A percentile compares a stretch with the other conserved stretches of the same genome.
These are phyloP conservation scores for Anarsia innoxiella DNA, from an alignment of 2,888 invertebrate species.

Conservation along the genomic window DNA sequence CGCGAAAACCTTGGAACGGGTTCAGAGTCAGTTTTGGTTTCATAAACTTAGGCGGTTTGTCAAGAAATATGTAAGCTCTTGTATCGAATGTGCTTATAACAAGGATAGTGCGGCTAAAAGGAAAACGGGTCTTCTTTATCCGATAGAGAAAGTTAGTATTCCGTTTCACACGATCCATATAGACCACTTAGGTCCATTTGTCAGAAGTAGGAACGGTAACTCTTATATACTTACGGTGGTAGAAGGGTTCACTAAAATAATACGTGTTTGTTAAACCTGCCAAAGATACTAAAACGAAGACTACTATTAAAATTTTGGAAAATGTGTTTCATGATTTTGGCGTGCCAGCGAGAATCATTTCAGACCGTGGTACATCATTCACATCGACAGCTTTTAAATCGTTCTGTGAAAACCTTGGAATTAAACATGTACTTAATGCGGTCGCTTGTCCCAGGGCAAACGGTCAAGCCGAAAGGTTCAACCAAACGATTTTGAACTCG, in stretches of 20 bases:
- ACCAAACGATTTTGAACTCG: too few species aligned
- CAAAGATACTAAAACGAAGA: conserved; percentile 9
- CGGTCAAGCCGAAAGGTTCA: too few species aligned
- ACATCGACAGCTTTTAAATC: too few species aligned
- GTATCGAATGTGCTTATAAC: conserved; percentile 12
- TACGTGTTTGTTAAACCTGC: conserved; percentile 29
- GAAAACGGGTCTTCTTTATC: conserved; percentile 3
- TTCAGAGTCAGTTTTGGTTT: conserved; percentile 6
- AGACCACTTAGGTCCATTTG: conserved; percentile 46
- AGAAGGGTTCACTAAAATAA: conserved; percentile 42
- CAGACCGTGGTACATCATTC: too few species aligned
- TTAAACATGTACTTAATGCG: too few species aligned
- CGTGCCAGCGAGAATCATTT: conserved; percentile 9
- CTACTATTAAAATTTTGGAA: conserved; percentile 5
- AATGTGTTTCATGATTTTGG: conserved; percentile 15
- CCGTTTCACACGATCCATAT: conserved; percentile 45
- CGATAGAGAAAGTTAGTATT: conserved; percentile 34
- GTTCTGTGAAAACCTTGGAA: too few species aligned
- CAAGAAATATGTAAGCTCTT: too few species aligned
- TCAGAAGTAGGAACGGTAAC: conserved; percentile 30
- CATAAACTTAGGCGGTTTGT: conserved; percentile 8
- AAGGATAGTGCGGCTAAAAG: conserved; percentile 7
- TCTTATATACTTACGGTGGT: conserved; percentile 31
- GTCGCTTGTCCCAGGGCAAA: too few species aligned
- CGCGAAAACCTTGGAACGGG: conserved; percentile 4